phyloP scores from a whole-genome alignment of 2,888 invertebrate species.

The Tiphia femorata region DNA sequence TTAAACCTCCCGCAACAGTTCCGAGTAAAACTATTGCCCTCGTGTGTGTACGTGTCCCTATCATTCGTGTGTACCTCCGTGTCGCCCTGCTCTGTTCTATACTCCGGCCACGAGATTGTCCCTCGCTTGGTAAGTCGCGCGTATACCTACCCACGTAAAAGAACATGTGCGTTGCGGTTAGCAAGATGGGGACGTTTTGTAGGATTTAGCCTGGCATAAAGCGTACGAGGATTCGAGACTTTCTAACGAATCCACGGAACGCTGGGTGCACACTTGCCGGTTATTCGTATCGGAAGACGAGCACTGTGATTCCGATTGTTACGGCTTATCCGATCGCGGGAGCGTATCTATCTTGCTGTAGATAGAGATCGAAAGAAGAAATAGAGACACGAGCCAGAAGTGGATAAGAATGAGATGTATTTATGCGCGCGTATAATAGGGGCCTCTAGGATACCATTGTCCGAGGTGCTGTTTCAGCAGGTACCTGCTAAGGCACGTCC shows the following conservation, averaged over 20 bases:
- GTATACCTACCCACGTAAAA: conserved; percentile 4
- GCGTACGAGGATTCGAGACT: conserved; percentile 17
- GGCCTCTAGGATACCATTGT: not conserved
- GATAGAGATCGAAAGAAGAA: not conserved
- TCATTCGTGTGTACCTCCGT: no score
- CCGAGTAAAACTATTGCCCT: no score
- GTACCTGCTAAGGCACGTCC: conserved; percentile 17
- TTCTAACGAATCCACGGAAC: not conserved
- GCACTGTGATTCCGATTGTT: not conserved
- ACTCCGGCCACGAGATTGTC: conserved; percentile 4
- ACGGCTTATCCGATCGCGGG: conserved; percentile 4
- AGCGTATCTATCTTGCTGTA: not conserved
- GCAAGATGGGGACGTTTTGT: conserved; percentile 29
- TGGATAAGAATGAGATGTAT: not conserved
- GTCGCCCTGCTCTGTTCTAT: no score
- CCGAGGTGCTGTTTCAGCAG: conserved; percentile 20
- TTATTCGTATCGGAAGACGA: not conserved
- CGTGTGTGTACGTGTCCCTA: no score
- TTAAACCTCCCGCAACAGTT: conserved; percentile 7
- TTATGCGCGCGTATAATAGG: conserved; percentile 11
- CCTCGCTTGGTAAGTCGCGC: conserved; percentile 13
- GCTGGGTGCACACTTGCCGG: not conserved
- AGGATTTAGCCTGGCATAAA: conserved; percentile 29
- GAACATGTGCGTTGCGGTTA: conserved; percentile 2
- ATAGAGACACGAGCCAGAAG: conserved; percentile 9